A percentile compares a stretch with the other conserved stretches of the same genome.
Conservation (phyloP, 2,888 invertebrate genomes). For the Lithosia quadra region DNA sequence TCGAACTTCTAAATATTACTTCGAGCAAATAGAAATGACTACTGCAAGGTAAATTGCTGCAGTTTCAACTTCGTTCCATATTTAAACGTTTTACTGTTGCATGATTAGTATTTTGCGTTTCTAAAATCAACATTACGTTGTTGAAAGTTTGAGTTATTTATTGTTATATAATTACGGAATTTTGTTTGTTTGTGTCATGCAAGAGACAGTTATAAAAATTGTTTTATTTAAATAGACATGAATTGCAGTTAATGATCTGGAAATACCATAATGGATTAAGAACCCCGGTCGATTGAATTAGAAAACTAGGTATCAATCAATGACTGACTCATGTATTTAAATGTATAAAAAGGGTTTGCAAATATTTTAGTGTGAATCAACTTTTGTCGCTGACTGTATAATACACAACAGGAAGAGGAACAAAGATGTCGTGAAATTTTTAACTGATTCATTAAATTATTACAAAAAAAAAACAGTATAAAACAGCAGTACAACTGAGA, state of each 20-base stretch:
- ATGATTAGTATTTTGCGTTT: conserved; percentile 18
- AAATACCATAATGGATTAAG: too few relatives aligned
- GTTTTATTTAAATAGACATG: background rate
- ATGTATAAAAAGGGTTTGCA: too few relatives aligned
- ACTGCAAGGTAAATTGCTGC: conserved; percentile 43
- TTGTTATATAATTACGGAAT: background rate
- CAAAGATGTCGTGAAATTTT: background rate
- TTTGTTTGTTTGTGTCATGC: background rate
- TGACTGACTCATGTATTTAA: too few relatives aligned
- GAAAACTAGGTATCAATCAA: too few relatives aligned
- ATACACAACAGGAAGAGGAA: too few relatives aligned
- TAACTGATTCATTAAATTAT: background rate
- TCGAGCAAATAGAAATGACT: conserved; percentile 38
- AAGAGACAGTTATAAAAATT: background rate
- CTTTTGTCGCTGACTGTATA: too few relatives aligned
- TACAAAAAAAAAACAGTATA: background rate
- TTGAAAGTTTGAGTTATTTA: background rate
- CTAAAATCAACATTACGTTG: conserved; percentile 10
- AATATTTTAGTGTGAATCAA: too few relatives aligned
- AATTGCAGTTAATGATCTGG: too few relatives aligned
- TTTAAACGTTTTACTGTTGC: conserved; percentile 28
- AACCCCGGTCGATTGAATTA: too few relatives aligned
- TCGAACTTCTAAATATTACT: conserved; percentile 55
- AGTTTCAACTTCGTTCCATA: conserved; percentile 34
- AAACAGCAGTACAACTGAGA: background rate